These are phyloP conservation scores for Drepanosiphum platanoidis DNA, from an alignment of 2,888 invertebrate genomes.

Conservation along the genomic window DNA sequence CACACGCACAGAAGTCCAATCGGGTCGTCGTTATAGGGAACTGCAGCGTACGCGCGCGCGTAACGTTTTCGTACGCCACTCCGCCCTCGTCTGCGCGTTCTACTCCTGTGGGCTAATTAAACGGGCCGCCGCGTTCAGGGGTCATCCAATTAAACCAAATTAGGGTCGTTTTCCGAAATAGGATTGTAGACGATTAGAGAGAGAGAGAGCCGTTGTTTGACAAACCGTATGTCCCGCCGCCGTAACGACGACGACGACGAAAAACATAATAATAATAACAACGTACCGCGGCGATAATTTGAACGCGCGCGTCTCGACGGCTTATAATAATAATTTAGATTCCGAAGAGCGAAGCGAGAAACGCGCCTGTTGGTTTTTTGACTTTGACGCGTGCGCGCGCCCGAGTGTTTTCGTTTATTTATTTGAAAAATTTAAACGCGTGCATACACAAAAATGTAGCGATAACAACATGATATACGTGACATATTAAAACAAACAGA, in stretches of 20 bases:
- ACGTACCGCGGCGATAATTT: too few species aligned
- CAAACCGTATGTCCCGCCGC: background rate
- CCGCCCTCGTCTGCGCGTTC: slow-evolving; percentile 3
- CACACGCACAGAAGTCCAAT: background rate
- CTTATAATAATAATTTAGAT: too few species aligned
- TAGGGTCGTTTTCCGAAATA: slow-evolving; percentile 30
- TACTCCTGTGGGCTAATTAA: slow-evolving; percentile 51
- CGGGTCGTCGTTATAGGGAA: too few species aligned
- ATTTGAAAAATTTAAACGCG: too few species aligned
- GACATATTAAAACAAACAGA: too few species aligned
- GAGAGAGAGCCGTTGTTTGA: background rate
- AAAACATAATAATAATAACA: background rate
- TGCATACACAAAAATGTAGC: too few species aligned
- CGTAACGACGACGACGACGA: background rate
- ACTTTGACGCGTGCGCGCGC: too few species aligned
- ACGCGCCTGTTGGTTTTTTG: too few species aligned
- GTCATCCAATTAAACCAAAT: slow-evolving; percentile 14
- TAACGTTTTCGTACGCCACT: background rate
- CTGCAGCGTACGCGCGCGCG: background rate
- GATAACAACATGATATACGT: too few species aligned
- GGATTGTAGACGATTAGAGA: slow-evolving; percentile 1
- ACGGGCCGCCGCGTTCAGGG: background rate
- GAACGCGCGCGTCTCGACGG: too few species aligned
- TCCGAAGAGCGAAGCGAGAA: too few species aligned
- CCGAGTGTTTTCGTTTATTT: too few species aligned